Evolutionary conservation across 2,888 invertebrate species (phyloP).

Genomic region (Harpalus rufipes): DNA sequence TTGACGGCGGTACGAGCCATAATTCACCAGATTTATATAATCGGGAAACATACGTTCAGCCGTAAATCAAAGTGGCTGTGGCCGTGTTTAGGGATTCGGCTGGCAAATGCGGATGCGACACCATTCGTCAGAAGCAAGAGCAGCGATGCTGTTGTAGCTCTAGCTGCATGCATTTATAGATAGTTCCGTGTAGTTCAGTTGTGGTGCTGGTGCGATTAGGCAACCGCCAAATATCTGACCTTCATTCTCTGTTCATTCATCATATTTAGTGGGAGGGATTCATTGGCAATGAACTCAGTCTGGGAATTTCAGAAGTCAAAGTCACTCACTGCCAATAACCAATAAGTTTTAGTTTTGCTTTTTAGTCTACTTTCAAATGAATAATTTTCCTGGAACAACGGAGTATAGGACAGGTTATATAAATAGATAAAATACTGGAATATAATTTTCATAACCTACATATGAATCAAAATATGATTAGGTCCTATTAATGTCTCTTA

Average conservation of each 20-base stretch:
- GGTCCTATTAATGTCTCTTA: no score
- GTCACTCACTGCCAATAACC: background rate
- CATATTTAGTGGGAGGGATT: conserved; percentile 9
- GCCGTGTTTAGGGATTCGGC: conserved; percentile 62
- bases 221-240: conserved; percentile 28
- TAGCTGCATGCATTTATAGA: conserved; percentile 28
- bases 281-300: conserved; percentile 6
- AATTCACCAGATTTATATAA: conserved; percentile 74
- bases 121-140: conserved; percentile 57
- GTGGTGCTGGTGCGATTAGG: conserved; percentile 4
- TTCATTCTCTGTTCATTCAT: conserved; percentile 26
- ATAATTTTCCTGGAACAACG: no score
- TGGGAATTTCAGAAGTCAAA: background rate
- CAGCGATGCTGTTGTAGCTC: conserved; percentile 6
- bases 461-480: no score
- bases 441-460: no score
- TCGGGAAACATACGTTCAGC: conserved; percentile 72
- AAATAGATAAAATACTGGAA: no score
- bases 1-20: conserved; percentile 69
- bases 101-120: conserved; percentile 63
- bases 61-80: conserved; percentile 70
- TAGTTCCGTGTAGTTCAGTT: conserved; percentile 30
- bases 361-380: no score
- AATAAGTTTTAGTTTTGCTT: background rate
- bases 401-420: no score